phyloP scores from a whole-genome alignment of 2,797 vertebrate genomes.

The Rhinella marina region DNA sequence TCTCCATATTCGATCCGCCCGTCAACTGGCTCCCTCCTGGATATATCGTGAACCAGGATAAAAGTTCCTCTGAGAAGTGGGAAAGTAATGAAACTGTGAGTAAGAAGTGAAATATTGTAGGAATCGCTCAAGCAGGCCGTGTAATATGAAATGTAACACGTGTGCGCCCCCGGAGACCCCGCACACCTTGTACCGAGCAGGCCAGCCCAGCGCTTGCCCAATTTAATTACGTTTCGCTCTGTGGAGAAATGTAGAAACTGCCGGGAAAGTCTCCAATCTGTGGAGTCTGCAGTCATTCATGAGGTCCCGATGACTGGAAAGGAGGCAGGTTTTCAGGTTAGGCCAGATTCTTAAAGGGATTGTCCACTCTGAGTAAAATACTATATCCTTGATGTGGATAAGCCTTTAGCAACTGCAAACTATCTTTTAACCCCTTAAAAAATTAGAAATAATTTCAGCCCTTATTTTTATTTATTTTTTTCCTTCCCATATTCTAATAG shows the following conservation, averaged over 20 bases:
- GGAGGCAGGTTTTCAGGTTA: not conserved
- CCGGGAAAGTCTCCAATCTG: not conserved
- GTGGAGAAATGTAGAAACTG: not conserved
- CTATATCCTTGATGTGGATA: not conserved
- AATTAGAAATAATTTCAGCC: too few relatives aligned
- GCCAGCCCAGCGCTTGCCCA: not conserved
- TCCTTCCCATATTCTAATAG: too few relatives aligned
- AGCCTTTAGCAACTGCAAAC: too few relatives aligned
- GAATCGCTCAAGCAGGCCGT: not conserved
- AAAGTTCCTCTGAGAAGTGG: slow-evolving; percentile 87
- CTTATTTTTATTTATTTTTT: too few relatives aligned
- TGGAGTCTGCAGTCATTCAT: not conserved
- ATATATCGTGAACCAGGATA: slow-evolving; percentile 97
- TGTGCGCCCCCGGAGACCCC: not conserved
- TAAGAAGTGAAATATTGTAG: slow-evolving; percentile 38
- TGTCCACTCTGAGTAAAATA: not conserved
- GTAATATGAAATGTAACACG: slow-evolving; percentile 4
- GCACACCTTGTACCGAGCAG: not conserved
- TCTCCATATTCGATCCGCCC: slow-evolving; percentile 97
- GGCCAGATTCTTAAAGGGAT: not conserved
- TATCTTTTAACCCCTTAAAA: too few relatives aligned
- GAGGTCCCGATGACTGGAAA: not conserved
- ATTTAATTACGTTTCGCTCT: slow-evolving; percentile 8
- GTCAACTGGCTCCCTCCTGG: slow-evolving; percentile 99
- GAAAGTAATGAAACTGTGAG: slow-evolving; percentile 89